Evolutionary conservation across 2,113 vertebrate species (phyloP), one percentile per base, ranked within the genome.

Genomic region (Nasalis larvatus): DNA sequence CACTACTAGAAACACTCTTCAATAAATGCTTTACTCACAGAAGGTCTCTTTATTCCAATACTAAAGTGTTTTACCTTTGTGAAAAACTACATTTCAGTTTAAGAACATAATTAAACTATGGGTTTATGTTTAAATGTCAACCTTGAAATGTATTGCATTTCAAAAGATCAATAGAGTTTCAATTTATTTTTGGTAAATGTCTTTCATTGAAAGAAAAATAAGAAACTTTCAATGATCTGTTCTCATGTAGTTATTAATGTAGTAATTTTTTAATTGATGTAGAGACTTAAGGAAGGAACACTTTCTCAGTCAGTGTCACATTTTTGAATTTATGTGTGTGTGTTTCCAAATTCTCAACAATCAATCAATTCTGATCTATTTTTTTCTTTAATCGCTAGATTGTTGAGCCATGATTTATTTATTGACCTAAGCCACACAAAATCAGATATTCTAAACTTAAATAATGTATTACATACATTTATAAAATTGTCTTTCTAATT

Each of bases 51-150:
- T 52, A 89, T 78, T 89, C 30, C 40, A 90, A 40, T 52, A 30
- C 58, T 68, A 66, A 11, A 89, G 16, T 32, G 47, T 85, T 95
- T 94, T 94, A 35, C 78, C 9, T 47, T 40, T 91, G n/a, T 58
- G 77, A 93, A 89, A 40, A 89, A 96, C 42, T 40, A 14, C 8
- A 91, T 97, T 98, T 97, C 97, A 77, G n/a, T 81, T 97, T 93
- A 92, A 97, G 93, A 96, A 96, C 94, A 97, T 97, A 91, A 98
- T 98, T 98, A 98, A 98, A 98, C 89, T 86, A 87, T 77, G 37
- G 37, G 81, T 88, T 89, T n/a, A 3, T 96, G 91, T 96, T 98
- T 98, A 99, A 98, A 98, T 98, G 97, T 98, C 98, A 98, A 96
- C 89, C 86, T 95, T 97, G 93, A 98, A 98, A 98, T 78, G 45